phyloP scores from a whole-genome alignment of 2,113 vertebrate species.

The Oplegnathus fasciatus region DNA sequence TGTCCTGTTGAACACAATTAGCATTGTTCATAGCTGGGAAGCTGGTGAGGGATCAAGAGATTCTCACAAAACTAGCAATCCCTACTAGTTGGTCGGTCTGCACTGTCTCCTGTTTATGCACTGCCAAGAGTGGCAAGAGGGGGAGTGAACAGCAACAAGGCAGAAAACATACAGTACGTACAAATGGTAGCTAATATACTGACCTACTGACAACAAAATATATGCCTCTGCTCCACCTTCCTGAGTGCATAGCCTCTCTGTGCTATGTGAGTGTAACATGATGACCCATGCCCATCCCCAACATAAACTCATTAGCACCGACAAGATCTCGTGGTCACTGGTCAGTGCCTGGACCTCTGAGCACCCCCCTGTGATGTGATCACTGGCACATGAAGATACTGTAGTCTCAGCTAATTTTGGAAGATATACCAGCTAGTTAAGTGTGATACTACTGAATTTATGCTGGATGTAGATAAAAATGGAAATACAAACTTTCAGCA shows the following conservation, averaged over 20 bases:
- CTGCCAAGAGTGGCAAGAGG: neutral
- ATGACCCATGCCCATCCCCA: conserved; percentile 11
- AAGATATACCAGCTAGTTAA: neutral
- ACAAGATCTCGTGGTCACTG: conserved; percentile 12
- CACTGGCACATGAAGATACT: neutral
- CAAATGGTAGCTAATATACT: too few relatives aligned
- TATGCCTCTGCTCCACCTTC: neutral
- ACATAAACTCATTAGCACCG: conserved; percentile 22
- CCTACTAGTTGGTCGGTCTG: neutral
- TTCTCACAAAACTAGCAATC: neutral
- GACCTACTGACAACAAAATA: neutral
- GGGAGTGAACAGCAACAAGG: neutral
- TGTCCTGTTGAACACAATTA: neutral
- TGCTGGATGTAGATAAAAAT: neutral
- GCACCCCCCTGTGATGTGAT: neutral
- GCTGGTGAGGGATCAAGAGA: neutral
- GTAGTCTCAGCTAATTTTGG: neutral
- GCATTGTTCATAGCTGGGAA: neutral
- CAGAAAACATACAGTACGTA: conserved; percentile 3
- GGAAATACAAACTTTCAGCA: neutral
- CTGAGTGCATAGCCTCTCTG: neutral
- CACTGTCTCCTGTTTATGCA: neutral
- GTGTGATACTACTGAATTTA: neutral
- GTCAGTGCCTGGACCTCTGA: neutral
- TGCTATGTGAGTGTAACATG: conserved; percentile 25